A percentile compares a stretch with the other conserved stretches of the same genome.
phyloP scores from a whole-genome alignment of 2,113 vertebrate genomes.

The Cyanoderma ruficeps region DNA sequence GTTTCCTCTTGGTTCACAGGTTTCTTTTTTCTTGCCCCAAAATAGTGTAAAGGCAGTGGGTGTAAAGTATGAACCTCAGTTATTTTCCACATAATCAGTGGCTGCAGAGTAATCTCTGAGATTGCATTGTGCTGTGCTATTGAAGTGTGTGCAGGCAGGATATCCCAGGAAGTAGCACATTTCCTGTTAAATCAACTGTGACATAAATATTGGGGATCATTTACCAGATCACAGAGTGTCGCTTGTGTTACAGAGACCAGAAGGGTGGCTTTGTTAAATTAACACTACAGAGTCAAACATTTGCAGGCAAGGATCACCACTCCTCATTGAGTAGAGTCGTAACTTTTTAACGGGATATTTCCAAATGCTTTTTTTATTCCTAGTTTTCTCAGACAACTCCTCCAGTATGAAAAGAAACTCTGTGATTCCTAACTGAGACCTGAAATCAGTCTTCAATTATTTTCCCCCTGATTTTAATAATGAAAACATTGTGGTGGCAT shows the following conservation, averaged over 20 bases:
- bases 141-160: conserved; percentile 54
- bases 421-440: not conserved
- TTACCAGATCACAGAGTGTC: conserved; percentile 65
- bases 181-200: conserved; percentile 71
- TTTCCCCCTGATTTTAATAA: rapidly evolving
- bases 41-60: not conserved
- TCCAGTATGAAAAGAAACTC: not conserved
- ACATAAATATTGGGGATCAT: conserved; percentile 72
- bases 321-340: not conserved
- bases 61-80: not conserved
- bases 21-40: not conserved
- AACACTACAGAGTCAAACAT: not conserved
- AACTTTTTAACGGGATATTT: not conserved
- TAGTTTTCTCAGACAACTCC: not conserved
- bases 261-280: conserved; percentile 55
- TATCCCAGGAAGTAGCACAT: conserved; percentile 66
- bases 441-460: not conserved
- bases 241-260: conserved; percentile 41
- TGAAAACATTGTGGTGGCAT: not conserved
- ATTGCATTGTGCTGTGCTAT: conserved; percentile 36
- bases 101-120: conserved; percentile 53
- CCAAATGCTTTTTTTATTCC: not conserved
- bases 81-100: conserved; percentile 18
- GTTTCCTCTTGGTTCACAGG: not conserved
- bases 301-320: conserved; percentile 26